phyloP scores from a whole-genome alignment of 2,888 invertebrate genomes.

The Megalurothrips usitatus region DNA sequence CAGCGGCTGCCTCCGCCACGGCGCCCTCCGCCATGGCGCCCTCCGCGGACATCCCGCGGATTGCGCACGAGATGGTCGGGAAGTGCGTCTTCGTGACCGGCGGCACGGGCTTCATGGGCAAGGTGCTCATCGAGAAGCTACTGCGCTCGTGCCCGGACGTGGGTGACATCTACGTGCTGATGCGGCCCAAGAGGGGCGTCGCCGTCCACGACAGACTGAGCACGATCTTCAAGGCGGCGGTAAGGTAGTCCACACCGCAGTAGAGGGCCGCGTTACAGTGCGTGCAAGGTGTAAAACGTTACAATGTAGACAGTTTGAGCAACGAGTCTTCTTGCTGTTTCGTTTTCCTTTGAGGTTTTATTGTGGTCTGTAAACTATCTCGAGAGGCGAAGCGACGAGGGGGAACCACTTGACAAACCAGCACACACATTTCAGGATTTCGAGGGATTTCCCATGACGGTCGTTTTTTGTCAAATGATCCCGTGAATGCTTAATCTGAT shows the following conservation, averaged over 20 bases:
- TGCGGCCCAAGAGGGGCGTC: neutral
- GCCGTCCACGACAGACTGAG: neutral
- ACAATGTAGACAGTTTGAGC: too few species aligned
- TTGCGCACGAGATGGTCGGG: neutral
- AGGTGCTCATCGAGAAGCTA: conserved; percentile 11
- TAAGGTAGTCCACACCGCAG: neutral
- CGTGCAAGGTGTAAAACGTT: too few species aligned
- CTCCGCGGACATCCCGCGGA: neutral
- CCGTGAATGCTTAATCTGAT: too few species aligned
- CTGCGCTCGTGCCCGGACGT: neutral
- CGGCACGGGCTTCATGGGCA: conserved; percentile 4
- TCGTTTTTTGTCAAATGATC: too few species aligned
- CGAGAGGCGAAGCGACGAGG: too few species aligned
- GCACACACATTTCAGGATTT: too few species aligned
- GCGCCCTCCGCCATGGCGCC: neutral
- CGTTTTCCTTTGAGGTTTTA: too few species aligned
- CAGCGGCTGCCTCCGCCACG: neutral
- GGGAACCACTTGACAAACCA: too few species aligned
- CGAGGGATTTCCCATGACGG: too few species aligned
- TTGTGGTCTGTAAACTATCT: too few species aligned
- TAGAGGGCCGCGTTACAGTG: too few species aligned
- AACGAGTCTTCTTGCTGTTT: too few species aligned
- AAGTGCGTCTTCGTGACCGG: conserved; percentile 1
- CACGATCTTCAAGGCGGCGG: neutral
- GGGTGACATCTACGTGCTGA: neutral